These are phyloP conservation scores for Tilapia sparmanii DNA, from an alignment of 2,113 vertebrate species.

Conservation along the genomic window DNA sequence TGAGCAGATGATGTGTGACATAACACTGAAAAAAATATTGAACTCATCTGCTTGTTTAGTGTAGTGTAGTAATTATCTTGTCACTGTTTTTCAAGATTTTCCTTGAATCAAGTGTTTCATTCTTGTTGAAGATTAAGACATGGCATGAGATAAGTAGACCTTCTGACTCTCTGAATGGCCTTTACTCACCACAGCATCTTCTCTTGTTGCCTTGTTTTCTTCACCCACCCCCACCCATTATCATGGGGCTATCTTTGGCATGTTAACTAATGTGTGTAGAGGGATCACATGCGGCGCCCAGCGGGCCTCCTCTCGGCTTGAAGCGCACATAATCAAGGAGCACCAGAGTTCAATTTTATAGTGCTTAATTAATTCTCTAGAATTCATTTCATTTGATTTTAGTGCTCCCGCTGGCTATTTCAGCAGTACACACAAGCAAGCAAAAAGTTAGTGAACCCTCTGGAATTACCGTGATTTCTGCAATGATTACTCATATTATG, in stretches of 20 bases:
- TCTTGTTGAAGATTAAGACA: neutral
- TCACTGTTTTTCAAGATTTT: neutral
- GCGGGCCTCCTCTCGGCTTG: constrained; percentile 6
- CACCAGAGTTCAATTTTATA: constrained; percentile 35
- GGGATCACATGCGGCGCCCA: constrained; percentile 5
- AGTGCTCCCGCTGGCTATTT: constrained; percentile 20
- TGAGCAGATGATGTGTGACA: constrained; percentile 4
- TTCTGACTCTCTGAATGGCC: neutral
- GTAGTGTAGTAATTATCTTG: neutral
- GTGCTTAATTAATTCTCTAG: constrained; percentile 41
- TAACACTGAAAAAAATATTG: neutral
- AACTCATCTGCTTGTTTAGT: neutral
- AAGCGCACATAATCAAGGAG: constrained; percentile 44
- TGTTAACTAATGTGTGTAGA: constrained; percentile 14
- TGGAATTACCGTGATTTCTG: neutral
- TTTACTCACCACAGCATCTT: neutral
- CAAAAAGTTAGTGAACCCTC: neutral
- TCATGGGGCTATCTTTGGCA: constrained; percentile 2
- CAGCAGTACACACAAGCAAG: neutral
- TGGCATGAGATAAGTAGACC: neutral
- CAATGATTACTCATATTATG: neutral
- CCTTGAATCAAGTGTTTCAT: neutral
- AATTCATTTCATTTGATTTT: constrained; percentile 43
- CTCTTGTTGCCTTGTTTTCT: neutral
- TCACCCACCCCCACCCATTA: neutral